phyloP scores from a whole-genome alignment of 2,888 invertebrate genomes.

The Hydrotaea cyrtoneurina region DNA sequence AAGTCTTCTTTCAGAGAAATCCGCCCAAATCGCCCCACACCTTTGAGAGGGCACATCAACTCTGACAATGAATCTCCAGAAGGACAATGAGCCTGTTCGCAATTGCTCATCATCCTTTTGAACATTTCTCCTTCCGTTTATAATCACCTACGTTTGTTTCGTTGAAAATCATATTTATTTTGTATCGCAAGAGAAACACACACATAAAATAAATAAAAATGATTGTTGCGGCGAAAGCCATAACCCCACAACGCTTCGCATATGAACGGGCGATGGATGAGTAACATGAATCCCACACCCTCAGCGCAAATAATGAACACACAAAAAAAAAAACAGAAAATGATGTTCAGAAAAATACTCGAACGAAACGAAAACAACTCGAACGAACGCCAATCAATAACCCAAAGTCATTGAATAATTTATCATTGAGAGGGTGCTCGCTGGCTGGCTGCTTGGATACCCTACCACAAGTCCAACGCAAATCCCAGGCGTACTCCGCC shows the following conservation, averaged over 20 bases:
- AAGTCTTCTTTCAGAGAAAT: no score
- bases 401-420: slow-evolving; percentile 66
- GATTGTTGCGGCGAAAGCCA: slow-evolving; percentile 17
- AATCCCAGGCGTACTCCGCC: background rate
- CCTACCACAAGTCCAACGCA: background rate
- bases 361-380: background rate
- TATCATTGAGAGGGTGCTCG: slow-evolving; percentile 59
- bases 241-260: background rate
- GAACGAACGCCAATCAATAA: slow-evolving; percentile 57
- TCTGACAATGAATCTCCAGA: no score
- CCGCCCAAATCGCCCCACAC: no score
- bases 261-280: slow-evolving; percentile 6
- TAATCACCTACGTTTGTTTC: background rate
- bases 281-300: slow-evolving; percentile 42
- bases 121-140: background rate
- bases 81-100: background rate
- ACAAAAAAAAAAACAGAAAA: background rate
- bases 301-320: slow-evolving; percentile 28
- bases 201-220: slow-evolving; percentile 1
- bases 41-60: no score
- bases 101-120: background rate
- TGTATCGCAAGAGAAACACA: background rate
- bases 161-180: background rate
- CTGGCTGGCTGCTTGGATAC: slow-evolving; percentile 13
- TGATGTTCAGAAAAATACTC: slow-evolving; percentile 7